phyloP scores from a whole-genome alignment of 2,888 invertebrate genomes.

The Hyles lineata region DNA sequence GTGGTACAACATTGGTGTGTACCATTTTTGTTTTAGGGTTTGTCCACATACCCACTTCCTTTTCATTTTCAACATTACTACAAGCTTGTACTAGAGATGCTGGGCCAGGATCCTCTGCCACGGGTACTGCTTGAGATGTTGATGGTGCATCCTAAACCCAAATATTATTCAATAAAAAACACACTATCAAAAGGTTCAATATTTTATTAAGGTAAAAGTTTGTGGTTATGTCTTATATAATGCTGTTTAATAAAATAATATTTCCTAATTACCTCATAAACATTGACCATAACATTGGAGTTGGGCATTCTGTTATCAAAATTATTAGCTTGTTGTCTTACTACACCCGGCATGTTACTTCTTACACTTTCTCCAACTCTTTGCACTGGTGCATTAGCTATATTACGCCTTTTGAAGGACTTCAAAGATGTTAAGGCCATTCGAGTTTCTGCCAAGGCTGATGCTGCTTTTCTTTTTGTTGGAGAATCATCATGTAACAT shows the following conservation, averaged over 20 bases:
- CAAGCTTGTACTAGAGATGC: conserved; percentile 76
- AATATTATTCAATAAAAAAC: conserved; percentile 18
- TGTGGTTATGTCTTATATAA: neutral
- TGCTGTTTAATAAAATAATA: neutral
- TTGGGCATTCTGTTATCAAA: conserved; percentile 69
- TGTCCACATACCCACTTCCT: conserved; percentile 81
- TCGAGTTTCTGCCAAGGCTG: conserved; percentile 88
- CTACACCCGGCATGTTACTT: conserved; percentile 80
- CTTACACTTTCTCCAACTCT: conserved; percentile 84
- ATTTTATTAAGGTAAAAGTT: too few species aligned
- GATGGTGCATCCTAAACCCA: conserved; percentile 75
- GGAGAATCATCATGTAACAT: conserved; percentile 87
- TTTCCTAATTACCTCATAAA: conserved; percentile 79
- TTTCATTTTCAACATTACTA: conserved; percentile 77
- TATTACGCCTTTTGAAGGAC: conserved; percentile 86
- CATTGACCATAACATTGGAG: conserved; percentile 82
- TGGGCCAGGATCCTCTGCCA: conserved; percentile 70
- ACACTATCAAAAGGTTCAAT: too few species aligned
- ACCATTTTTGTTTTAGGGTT: conserved; percentile 82
- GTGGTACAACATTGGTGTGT: conserved; percentile 75
- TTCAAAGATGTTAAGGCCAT: conserved; percentile 90
- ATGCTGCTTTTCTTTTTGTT: conserved; percentile 83
- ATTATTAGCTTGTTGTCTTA: conserved; percentile 75
- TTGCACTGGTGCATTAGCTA: conserved; percentile 77
- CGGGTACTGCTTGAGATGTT: conserved; percentile 69